Evolutionary conservation across 2,888 invertebrate species (phyloP).

Genomic region (Capitulum mitella): DNA sequence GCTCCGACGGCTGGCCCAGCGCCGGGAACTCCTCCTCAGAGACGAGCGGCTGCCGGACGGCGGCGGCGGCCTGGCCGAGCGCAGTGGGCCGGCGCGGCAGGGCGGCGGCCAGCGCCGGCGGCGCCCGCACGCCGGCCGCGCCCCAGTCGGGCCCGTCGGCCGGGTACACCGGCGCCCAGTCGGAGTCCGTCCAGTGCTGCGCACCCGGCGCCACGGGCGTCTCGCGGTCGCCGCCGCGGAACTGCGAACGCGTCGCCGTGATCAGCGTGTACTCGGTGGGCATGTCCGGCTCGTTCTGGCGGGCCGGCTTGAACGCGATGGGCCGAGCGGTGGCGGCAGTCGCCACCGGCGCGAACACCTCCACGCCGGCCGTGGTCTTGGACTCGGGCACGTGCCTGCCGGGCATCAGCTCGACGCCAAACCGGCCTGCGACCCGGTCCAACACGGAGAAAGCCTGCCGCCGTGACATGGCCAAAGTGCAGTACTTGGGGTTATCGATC

Average conservation of each 20-base stretch:
- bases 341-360: background rate
- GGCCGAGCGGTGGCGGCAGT: background rate
- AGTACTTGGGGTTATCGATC: background rate
- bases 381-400: constrained; percentile 2
- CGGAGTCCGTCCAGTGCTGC: no score
- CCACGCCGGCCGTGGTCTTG: background rate
- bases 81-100: background rate
- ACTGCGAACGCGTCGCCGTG: background rate
- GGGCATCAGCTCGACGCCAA: background rate
- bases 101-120: background rate
- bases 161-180: no score
- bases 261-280: constrained; percentile 23
- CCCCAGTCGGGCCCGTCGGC: no score
- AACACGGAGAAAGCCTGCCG: constrained; percentile 12
- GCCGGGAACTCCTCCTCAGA: background rate
- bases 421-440: background rate
- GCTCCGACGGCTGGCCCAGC: background rate
- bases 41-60: background rate
- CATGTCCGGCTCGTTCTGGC: background rate
- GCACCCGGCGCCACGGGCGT: background rate
- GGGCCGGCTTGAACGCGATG: background rate
- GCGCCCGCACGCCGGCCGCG: no score
- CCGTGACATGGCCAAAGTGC: background rate
- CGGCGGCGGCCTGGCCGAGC: background rate
- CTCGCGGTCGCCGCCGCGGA: constrained; percentile 16